Base-by-base conservation (phyloP, 2,888 invertebrate genomes). In the Cephus sareptanus region DNA sequence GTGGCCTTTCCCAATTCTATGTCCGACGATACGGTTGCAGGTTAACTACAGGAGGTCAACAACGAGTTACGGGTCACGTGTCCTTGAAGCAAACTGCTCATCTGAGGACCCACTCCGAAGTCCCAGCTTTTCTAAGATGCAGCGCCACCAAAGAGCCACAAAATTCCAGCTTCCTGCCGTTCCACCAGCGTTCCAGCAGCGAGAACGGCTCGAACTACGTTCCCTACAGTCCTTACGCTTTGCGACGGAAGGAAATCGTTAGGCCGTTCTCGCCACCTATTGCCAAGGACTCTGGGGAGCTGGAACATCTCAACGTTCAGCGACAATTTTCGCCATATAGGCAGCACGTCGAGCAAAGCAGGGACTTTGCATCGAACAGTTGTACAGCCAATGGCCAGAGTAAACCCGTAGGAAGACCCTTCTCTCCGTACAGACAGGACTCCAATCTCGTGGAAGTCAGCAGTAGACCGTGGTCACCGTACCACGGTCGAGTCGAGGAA, bases 201-300 rank as follows among this genome's bases (percentile, higher is more conserved):
- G 91, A 90, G 79, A 91, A 90, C 79, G 88, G 89, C 75, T 85
- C 86, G 34, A 89, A 87, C 70, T 91, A 90, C 76, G 85, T 90
- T 74, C 88, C 91, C 13, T 90, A 90, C 80, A 90, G 90, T 84
- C 90, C 91, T 4, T 91, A 91, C 81, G 87, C 88, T n/a, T 79
- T 87, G 33, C 88, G 90, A 73, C 86, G 90, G 37, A 87, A 89
- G 78, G 91, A 91, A 78, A 83, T 56, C 70, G 81, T 84, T 71
- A 87, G 90, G 82, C 87, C 90, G 78, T 90, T 88, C 78, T 90
- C 90, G 75, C 87, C 88, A 70, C 88, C 90, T 74, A 79, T 80
- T 69, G 84, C 80, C 70, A 87, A 85, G 73, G 87, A 89, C 75
- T 77, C 81, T 31, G 76, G 79, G 37, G 77, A 85, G 70, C 83